Conservation (phyloP, 2,113 vertebrate species). For the Neodontobutis hainanensis region DNA sequence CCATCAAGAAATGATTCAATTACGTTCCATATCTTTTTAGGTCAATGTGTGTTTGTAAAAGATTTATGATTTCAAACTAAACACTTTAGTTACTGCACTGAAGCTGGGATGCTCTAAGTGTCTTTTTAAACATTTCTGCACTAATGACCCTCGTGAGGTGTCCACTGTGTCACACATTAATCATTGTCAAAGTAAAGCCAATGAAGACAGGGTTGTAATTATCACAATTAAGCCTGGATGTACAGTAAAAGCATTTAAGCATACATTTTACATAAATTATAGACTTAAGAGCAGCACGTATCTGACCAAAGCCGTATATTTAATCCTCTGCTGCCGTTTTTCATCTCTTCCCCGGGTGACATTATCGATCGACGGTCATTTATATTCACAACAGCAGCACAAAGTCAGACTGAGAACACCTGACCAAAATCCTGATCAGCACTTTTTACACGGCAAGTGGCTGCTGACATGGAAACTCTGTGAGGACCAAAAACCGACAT, state of each 20-base stretch:
- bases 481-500: background rate
- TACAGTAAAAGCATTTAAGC: background rate
- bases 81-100: no score
- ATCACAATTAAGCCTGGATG: no score
- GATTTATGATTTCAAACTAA: no score
- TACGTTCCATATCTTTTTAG: no score
- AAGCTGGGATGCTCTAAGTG: no score
- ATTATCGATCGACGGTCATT: constrained; percentile 51
- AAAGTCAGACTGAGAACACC: constrained; percentile 5
- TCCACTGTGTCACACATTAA: background rate
- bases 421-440: constrained; percentile 35
- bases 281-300: no score
- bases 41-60: no score
- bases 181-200: background rate
- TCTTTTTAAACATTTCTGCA: background rate
- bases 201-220: no score
- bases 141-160: background rate
- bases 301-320: background rate
- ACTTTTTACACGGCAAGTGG: background rate
- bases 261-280: background rate
- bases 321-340: background rate
- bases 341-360: constrained; percentile 21
- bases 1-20: no score
- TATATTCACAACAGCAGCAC: constrained; percentile 37
- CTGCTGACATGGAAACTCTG: constrained; percentile 12